Base-by-base conservation (phyloP, 2,888 invertebrate species). In the Rotaria socialis region DNA sequence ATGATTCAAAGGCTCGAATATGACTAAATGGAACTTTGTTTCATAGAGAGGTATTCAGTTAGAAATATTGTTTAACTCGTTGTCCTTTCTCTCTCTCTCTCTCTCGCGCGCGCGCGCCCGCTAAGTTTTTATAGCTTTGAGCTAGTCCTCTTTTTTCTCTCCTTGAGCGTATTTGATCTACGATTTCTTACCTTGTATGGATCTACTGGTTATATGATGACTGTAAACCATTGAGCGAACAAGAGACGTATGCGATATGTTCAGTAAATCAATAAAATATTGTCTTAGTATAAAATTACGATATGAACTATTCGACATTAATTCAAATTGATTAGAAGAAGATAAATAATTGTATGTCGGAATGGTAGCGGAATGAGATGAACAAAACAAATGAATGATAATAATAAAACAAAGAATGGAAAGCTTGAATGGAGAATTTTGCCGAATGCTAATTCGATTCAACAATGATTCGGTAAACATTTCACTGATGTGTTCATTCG, bases 271-370 rank as follows among this genome's bases (percentile, higher is more conserved):
- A 67, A 67, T 67, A 67, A 67, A 67, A 67, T 67, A 67, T 67
- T 67, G 67, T 67, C 67, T 67, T 35, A 67, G 35, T 16, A 67
- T 67, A 67, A 67, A 67, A 41, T 67, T 67, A 35, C 67, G 67
- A 67, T 67, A 67, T 41, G 67, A 67, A 67, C 67, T 67, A 67
- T 67, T 67, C 14, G 67, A 67, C 67, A 67, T 67, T 2, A 41
- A 19, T 67, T 35, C 67, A 41, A 67, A 67, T 67, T 67, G 67
- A 67, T 67, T 35, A 19, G 19, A 19, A 67, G 27, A 27, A 14
- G 67, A 56, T 56, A 56, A 24, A 56, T 56, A 7, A 8, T 56
- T 56, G 1, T 8, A 24, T 56, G 56, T 56, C 24, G 56, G 8
- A 56, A 67, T 35, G 19, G 67, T 19, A 67, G 67, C 35, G 16